A percentile compares a stretch with the other conserved stretches of the same genome.
Evolutionary conservation across 2,113 vertebrate species (phyloP).

Genomic region (Myotis davidii): DNA sequence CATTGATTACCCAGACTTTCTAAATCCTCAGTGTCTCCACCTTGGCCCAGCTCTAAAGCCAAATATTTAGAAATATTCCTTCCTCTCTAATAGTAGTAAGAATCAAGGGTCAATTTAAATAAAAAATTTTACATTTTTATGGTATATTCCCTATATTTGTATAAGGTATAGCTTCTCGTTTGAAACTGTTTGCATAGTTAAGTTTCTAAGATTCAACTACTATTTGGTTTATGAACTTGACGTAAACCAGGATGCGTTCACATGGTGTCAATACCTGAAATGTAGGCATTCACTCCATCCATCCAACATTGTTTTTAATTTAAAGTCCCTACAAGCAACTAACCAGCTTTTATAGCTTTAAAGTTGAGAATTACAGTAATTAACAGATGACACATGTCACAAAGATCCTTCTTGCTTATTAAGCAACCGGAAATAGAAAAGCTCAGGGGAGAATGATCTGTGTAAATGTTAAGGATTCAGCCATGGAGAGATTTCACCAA

Average conservation of each 20-base stretch:
- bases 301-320: not conserved
- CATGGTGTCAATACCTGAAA: not conserved
- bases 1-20: not conserved
- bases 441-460: not conserved
- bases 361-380: not conserved
- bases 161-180: not conserved
- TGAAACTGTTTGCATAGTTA: not conserved
- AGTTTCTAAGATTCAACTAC: not conserved
- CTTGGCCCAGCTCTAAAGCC: not conserved
- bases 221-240: slow-evolving; percentile 2
- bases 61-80: not conserved
- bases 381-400: not conserved
- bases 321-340: not conserved
- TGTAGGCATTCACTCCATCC: not conserved
- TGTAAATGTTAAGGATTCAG: not conserved
- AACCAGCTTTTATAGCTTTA: not conserved
- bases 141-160: not conserved
- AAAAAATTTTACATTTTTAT: not conserved
- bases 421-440: slow-evolving; percentile 49
- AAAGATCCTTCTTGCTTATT: not conserved
- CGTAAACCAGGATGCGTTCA: not conserved
- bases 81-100: not conserved
- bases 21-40: not conserved
- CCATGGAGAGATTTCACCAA: not conserved
- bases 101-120: not conserved